phyloP scores from a whole-genome alignment of 2,888 invertebrate genomes.

The Piscicola geometra region DNA sequence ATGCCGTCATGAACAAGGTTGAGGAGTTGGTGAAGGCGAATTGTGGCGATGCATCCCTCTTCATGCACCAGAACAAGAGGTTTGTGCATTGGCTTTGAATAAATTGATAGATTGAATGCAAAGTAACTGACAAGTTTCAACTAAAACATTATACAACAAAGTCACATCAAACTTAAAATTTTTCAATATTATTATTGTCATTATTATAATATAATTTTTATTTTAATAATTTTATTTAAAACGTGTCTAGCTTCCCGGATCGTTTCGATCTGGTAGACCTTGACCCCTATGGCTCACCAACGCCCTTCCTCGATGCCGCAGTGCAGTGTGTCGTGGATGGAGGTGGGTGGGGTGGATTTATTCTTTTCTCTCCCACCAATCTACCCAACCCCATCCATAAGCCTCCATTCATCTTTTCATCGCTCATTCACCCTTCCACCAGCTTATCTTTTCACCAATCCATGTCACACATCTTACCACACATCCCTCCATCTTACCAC shows the following conservation, averaged over 20 bases:
- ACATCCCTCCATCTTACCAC: too few relatives aligned
- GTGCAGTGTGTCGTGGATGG: slow-evolving; percentile 57
- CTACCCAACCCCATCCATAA: too few relatives aligned
- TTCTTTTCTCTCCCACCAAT: too few relatives aligned
- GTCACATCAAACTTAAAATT: too few relatives aligned
- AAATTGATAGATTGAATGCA: too few relatives aligned
- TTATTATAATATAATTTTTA: neutral
- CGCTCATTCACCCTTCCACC: too few relatives aligned
- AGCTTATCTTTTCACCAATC: too few relatives aligned
- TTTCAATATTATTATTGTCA: neutral
- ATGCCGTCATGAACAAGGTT: slow-evolving; percentile 72
- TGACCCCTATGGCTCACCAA: slow-evolving; percentile 95
- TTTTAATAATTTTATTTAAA: neutral
- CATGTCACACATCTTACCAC: too few relatives aligned
- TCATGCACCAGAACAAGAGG: slow-evolving; percentile 61
- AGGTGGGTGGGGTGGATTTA: slow-evolving; percentile 57
- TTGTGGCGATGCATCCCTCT: slow-evolving; percentile 73
- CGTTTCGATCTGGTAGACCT: slow-evolving; percentile 86
- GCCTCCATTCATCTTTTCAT: too few relatives aligned
- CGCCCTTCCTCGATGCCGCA: slow-evolving; percentile 68
- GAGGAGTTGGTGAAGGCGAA: slow-evolving; percentile 67
- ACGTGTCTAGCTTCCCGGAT: slow-evolving; percentile 57
- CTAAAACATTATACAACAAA: too few relatives aligned
- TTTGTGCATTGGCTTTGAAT: too few relatives aligned
- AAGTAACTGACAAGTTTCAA: too few relatives aligned